phyloP scores from a whole-genome alignment of 2,888 invertebrate species.

The Sturmia bella region DNA sequence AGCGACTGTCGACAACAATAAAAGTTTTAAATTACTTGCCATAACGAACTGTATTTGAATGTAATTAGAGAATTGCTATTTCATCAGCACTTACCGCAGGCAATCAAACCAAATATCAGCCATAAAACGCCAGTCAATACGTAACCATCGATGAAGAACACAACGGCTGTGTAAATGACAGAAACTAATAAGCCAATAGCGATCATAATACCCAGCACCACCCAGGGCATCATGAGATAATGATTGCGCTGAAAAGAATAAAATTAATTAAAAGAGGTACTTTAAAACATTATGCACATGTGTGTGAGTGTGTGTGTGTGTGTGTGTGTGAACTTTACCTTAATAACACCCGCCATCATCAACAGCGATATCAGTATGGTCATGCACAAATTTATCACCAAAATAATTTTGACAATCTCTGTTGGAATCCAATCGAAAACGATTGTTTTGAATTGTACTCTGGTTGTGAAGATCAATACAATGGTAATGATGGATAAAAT shows the following conservation, averaged over 20 bases:
- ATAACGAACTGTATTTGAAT: background rate
- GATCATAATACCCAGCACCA: constrained; percentile 90
- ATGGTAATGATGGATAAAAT: constrained; percentile 88
- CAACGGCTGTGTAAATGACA: constrained; percentile 89
- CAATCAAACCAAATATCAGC: constrained; percentile 85
- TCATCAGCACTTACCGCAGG: constrained; percentile 83
- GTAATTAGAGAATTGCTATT: constrained; percentile 6
- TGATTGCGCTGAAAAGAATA: constrained; percentile 87
- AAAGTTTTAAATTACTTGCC: constrained; percentile 44
- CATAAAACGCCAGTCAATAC: constrained; percentile 84
- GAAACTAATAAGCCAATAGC: constrained; percentile 90
- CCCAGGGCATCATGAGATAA: constrained; percentile 92
- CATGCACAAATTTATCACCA: constrained; percentile 90
- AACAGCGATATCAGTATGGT: constrained; percentile 91
- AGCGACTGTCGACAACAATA: constrained; percentile 1
- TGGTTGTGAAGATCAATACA: constrained; percentile 85
- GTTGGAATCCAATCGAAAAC: constrained; percentile 88
- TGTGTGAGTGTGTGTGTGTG: no score
- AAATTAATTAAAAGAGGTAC: background rate
- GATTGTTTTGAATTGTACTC: constrained; percentile 89
- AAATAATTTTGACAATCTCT: constrained; percentile 88
- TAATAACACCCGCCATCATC: constrained; percentile 88
- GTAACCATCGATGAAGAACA: constrained; percentile 86
- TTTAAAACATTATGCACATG: no score
- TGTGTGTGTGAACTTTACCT: constrained; percentile 83